A percentile compares a stretch with the other conserved stretches of the same genome.
These are phyloP conservation scores for Chymomyza costata DNA, from an alignment of 1,140 invertebrate species.

Conservation along the genomic window DNA sequence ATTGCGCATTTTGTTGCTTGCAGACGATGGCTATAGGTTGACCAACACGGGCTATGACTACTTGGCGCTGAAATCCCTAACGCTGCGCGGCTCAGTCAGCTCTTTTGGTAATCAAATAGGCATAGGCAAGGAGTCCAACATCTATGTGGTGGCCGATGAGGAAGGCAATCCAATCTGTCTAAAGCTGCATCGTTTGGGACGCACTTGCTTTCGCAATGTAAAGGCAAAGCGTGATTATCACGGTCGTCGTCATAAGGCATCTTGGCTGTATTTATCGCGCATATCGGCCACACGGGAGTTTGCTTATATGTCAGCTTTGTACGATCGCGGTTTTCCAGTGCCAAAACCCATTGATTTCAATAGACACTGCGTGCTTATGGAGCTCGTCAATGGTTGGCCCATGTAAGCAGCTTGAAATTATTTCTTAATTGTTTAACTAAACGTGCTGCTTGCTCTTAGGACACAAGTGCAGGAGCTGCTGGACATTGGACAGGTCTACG, in stretches of 20 bases:
- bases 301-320: slow-evolving; percentile 97
- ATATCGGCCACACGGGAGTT: slow-evolving; percentile 98
- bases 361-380: slow-evolving; percentile 98
- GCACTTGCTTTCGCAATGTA: slow-evolving; percentile 97
- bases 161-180: slow-evolving; percentile 86
- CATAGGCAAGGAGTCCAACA: slow-evolving; percentile 98
- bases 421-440: neutral
- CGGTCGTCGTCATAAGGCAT: slow-evolving; percentile 89
- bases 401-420: slow-evolving; percentile 77
- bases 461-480: slow-evolving; percentile 88
- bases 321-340: slow-evolving; percentile 94
- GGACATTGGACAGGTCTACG: slow-evolving; percentile 89
- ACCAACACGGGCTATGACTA: slow-evolving; percentile 99
- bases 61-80: slow-evolving; percentile 92
- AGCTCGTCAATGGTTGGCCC: slow-evolving; percentile 87
- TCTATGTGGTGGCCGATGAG: slow-evolving; percentile 90
- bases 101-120: slow-evolving; percentile 99
- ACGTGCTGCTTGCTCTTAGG: slow-evolving; percentile 77
- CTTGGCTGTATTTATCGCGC: slow-evolving; percentile 98
- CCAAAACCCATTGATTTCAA: slow-evolving; percentile 97
- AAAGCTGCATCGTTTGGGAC: slow-evolving; percentile 95
- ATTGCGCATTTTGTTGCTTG: slow-evolving; percentile 43
- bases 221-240: slow-evolving; percentile 99
- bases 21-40: slow-evolving; percentile 96
- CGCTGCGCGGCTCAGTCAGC: slow-evolving; percentile 84